Base-by-base conservation (phyloP, 2,113 vertebrate species). In the Heterotilapia buettikoferi region DNA sequence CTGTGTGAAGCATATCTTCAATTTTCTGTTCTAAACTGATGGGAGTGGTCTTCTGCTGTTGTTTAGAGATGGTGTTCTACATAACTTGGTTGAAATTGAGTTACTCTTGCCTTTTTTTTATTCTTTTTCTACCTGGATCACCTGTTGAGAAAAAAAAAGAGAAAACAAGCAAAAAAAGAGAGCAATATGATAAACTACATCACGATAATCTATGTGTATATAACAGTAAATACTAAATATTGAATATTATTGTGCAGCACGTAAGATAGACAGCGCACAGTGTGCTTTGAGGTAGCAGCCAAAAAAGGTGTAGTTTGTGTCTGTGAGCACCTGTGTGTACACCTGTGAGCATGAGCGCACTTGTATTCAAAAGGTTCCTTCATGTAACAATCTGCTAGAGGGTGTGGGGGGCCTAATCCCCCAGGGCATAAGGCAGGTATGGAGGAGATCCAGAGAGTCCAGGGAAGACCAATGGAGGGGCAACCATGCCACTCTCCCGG, bases 141-240 rank as follows among this genome's bases (percentile, higher is more conserved):
- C 0, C 57, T 31, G 16, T 61, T 61, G 8, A 33, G 1, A 18
- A 61, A 61, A 59, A 57, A 13, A 13, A 13, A 36, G 33, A 36
- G 9, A 36, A 40, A 11, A 40, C 10, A 40, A 40, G 38, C 38
- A 36, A 36, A 36, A 36, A 57, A 57, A 61, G 57, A 59, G 26
- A 10, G 14, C 26, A 61, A 61, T 6, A 61, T 61, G 57, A 61
- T 31, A 10, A 61, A 61, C 57, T 31, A 61, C 3, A 61, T 31
- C 1, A 0, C 5, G 0, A 18, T 31, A 9, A 61, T 61, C 26
- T 59, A 29, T 59, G 57, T 0, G 8, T 59, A 31, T 59, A 18
- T 18, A 59, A 6, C 14, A 31, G 57, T 18, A 59, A 59, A 59
- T 9, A 59, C 56, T 6, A 59, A 59, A 59, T 59, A 59, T 9